Conservation (phyloP, 2,113 vertebrate genomes). For the Ctenodactylus gundi region DNA sequence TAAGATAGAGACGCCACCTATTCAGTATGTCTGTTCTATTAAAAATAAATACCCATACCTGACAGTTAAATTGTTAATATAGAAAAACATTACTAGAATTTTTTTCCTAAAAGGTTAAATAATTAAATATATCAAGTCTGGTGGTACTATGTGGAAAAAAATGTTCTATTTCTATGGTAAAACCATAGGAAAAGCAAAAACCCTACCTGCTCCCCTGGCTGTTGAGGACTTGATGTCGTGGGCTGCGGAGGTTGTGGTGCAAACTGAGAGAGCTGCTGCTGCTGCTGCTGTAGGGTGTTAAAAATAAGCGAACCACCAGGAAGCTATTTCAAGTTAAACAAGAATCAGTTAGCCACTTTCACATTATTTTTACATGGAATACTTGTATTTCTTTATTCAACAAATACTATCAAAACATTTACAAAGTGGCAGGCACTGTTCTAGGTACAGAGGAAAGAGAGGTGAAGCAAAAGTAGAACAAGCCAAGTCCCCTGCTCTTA, state of each 20-base stretch:
- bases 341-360: conserved; percentile 48
- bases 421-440: background rate
- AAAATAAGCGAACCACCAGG: conserved; percentile 91
- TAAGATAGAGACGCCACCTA: background rate
- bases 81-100: background rate
- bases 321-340: conserved; percentile 84
- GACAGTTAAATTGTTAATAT: background rate
- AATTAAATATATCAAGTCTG: background rate
- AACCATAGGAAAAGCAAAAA: background rate
- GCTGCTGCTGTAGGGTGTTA: conserved; percentile 89
- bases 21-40: background rate
- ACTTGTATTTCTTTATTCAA: conserved; percentile 31
- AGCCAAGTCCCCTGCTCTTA: background rate
- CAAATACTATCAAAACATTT: background rate
- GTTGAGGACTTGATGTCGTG: conserved; percentile 88
- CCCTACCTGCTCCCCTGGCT: conserved; percentile 88
- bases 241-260: conserved; percentile 87
- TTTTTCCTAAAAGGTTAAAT: background rate
- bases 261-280: conserved; percentile 90
- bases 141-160: background rate
- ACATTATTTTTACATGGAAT: background rate
- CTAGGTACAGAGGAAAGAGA: background rate
- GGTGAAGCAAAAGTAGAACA: background rate
- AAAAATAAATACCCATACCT: background rate
- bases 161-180: background rate